A percentile compares a stretch with the other conserved stretches of the same genome.
Evolutionary conservation across 2,797 vertebrate species (phyloP).

Genomic region (Melanotaenia pygmaea): DNA sequence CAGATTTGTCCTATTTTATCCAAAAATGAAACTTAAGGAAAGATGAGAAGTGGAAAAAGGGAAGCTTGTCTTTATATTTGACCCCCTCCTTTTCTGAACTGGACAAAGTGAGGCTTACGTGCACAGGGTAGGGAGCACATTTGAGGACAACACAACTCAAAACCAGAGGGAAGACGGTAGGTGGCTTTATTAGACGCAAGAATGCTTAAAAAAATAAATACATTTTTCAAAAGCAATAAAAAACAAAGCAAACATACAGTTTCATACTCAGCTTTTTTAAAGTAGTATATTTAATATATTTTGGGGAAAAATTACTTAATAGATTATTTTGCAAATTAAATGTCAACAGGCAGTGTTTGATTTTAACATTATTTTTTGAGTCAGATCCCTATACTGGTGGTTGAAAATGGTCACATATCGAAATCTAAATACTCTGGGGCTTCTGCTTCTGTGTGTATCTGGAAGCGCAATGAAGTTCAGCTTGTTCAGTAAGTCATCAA

Average conservation of each 20-base stretch:
- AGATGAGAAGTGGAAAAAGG: neutral
- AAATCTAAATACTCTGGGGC: conserved; percentile 37
- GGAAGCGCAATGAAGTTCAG: neutral
- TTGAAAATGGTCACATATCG: conserved; percentile 44
- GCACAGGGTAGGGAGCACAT: neutral
- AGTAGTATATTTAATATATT: too few relatives aligned
- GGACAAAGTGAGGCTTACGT: neutral
- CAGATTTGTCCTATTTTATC: neutral
- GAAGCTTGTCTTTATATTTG: neutral
- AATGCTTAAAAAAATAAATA: too few relatives aligned
- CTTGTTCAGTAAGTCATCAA: conserved; percentile 63
- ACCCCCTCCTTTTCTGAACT: neutral
- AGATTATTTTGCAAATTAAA: too few relatives aligned
- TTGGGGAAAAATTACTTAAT: too few relatives aligned
- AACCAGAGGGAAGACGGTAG: conserved; percentile 33
- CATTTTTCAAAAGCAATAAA: too few relatives aligned
- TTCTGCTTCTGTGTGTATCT: conserved; percentile 46
- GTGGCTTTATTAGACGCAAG: neutral
- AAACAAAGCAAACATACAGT: neutral
- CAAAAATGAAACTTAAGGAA: conserved; percentile 47
- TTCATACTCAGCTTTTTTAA: too few relatives aligned
- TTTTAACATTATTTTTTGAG: neutral
- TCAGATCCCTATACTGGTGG: neutral
- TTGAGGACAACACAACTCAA: neutral
- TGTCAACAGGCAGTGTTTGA: too few relatives aligned